phyloP scores from a whole-genome alignment of 2,113 vertebrate species.

The Aegithalos caudatus region DNA sequence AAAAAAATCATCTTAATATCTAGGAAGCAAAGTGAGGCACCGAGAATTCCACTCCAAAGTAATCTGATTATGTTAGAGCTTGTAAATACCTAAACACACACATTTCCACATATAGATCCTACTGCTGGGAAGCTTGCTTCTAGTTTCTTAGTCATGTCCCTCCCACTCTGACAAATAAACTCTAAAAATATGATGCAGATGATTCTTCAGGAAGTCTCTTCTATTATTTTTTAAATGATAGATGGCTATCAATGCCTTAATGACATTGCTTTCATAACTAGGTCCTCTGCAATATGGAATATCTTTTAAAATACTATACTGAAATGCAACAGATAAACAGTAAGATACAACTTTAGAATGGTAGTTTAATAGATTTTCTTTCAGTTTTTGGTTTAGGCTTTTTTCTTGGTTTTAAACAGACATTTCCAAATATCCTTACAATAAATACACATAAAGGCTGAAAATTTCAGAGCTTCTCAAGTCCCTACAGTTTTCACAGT shows the following conservation, averaged over 20 bases:
- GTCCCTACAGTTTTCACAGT: background rate
- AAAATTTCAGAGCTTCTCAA: background rate
- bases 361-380: background rate
- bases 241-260: background rate
- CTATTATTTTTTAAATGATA: background rate
- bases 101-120: background rate
- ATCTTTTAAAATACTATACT: background rate
- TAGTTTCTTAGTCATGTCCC: background rate
- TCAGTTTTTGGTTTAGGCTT: rapidly evolving
- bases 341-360: background rate
- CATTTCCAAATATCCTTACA: background rate
- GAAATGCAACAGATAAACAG: background rate
- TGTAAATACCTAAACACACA: background rate
- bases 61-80: background rate
- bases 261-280: background rate
- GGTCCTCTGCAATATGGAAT: background rate
- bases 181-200: background rate
- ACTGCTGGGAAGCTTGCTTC: background rate
- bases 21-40: background rate
- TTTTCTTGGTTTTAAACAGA: background rate
- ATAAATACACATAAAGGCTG: background rate
- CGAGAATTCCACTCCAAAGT: background rate
- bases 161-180: background rate
- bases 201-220: background rate
- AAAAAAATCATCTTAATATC: background rate